These are phyloP conservation scores for Cremastinae sp. DNA, from an alignment of 2,888 invertebrate species.

Conservation along the genomic window DNA sequence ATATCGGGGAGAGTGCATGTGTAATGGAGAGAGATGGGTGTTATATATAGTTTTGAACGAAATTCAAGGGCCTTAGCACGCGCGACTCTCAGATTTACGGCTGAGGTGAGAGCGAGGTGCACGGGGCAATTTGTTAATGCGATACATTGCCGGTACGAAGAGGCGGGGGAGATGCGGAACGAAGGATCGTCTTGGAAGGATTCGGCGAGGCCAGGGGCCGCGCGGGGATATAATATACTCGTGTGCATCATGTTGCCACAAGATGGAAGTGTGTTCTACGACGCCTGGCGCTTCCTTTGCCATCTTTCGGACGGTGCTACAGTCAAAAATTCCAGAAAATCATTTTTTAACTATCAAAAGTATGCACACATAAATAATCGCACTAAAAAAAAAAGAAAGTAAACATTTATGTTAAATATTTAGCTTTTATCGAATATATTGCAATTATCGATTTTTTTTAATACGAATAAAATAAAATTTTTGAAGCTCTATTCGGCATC, in stretches of 20 bases:
- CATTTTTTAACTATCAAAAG: too few relatives aligned
- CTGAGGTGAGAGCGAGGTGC: conserved; percentile 56
- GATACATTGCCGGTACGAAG: conserved; percentile 66
- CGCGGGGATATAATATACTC: background rate
- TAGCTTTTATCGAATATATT: too few relatives aligned
- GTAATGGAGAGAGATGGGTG: background rate
- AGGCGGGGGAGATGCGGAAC: conserved; percentile 30
- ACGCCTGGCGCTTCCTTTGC: conserved; percentile 30
- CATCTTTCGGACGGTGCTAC: background rate
- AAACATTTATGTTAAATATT: too few relatives aligned
- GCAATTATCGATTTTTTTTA: background rate
- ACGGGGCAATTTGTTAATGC: conserved; percentile 70
- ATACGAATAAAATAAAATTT: background rate
- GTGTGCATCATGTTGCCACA: background rate
- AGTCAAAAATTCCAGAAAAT: background rate
- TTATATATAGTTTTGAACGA: conserved; percentile 20
- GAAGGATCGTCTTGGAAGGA: background rate
- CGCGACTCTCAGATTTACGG: conserved; percentile 56
- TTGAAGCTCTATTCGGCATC: background rate
- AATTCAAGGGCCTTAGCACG: conserved; percentile 49
- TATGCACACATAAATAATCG: too few relatives aligned
- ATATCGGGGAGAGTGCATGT: background rate
- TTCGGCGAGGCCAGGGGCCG: background rate
- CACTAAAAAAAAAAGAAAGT: too few relatives aligned
- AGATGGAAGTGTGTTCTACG: conserved; percentile 12